Conservation (phyloP, 1,140 invertebrate species). For the Reticulitermes speratus region DNA sequence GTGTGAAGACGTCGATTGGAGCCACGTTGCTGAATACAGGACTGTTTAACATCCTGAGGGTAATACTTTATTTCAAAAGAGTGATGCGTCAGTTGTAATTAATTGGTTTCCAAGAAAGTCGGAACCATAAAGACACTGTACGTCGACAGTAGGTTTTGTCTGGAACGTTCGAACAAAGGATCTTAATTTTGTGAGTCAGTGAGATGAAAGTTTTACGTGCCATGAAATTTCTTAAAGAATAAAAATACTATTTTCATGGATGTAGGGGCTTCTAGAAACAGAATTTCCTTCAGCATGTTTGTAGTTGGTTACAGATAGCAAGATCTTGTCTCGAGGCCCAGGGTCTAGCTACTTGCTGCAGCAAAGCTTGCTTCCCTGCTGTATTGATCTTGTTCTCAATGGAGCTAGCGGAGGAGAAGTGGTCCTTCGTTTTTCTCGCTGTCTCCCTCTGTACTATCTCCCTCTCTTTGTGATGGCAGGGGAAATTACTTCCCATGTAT, state of each 20-base stretch:
- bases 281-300: neutral
- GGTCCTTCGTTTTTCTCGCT: constrained; percentile 21
- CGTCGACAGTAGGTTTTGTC: neutral
- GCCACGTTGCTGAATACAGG: neutral
- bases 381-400: constrained; percentile 32
- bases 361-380: constrained; percentile 24
- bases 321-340: neutral
- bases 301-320: neutral
- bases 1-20: neutral
- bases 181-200: neutral
- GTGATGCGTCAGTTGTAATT: neutral
- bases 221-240: no score
- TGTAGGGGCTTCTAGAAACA: neutral
- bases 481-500: constrained; percentile 35
- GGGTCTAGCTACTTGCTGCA: neutral
- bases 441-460: neutral
- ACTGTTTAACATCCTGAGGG: neutral
- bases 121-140: neutral
- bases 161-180: neutral
- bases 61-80: neutral
- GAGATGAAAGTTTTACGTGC: no score
- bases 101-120: neutral
- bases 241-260: neutral
- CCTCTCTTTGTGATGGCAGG: constrained; percentile 26
- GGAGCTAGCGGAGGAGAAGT: constrained; percentile 33